Conservation (phyloP, 2,888 invertebrate genomes). For the Caenorhabditis sp. region DNA sequence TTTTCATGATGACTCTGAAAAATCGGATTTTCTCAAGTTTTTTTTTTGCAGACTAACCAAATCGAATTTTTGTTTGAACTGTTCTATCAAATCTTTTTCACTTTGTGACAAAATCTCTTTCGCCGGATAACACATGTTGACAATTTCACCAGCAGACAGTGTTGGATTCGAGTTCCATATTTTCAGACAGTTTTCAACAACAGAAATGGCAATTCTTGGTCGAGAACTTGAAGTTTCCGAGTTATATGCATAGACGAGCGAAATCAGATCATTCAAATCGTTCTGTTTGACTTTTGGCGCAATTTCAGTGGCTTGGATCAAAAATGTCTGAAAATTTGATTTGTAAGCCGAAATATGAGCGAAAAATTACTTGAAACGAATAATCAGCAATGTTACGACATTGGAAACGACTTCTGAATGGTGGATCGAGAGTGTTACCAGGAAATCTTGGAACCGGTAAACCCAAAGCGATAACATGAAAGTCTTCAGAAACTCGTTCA, state of each 20-base stretch:
- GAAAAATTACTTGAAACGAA: slow-evolving; percentile 74
- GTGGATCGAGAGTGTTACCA: slow-evolving; percentile 94
- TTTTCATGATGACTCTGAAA: slow-evolving; percentile 17
- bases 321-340: slow-evolving; percentile 35
- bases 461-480: slow-evolving; percentile 90
- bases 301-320: slow-evolving; percentile 65
- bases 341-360: too few relatives aligned
- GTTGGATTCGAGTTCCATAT: slow-evolving; percentile 77
- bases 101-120: slow-evolving; percentile 82
- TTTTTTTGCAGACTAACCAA: too few relatives aligned
- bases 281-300: slow-evolving; percentile 75
- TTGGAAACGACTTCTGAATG: slow-evolving; percentile 87
- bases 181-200: slow-evolving; percentile 37
- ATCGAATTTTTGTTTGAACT: slow-evolving; percentile 56
- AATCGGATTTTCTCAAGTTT: too few relatives aligned
- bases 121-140: slow-evolving; percentile 85
- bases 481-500: slow-evolving; percentile 89
- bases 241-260: slow-evolving; percentile 81
- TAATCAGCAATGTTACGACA: slow-evolving; percentile 80
- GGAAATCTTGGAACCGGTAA: slow-evolving; percentile 85
- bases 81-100: slow-evolving; percentile 78
- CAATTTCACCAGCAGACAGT: slow-evolving; percentile 78
- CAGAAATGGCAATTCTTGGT: slow-evolving; percentile 30
- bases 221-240: slow-evolving; percentile 65
- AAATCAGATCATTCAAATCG: slow-evolving; percentile 78